Conservation (phyloP, 2,888 invertebrate species). For the Hetaerina titia region DNA sequence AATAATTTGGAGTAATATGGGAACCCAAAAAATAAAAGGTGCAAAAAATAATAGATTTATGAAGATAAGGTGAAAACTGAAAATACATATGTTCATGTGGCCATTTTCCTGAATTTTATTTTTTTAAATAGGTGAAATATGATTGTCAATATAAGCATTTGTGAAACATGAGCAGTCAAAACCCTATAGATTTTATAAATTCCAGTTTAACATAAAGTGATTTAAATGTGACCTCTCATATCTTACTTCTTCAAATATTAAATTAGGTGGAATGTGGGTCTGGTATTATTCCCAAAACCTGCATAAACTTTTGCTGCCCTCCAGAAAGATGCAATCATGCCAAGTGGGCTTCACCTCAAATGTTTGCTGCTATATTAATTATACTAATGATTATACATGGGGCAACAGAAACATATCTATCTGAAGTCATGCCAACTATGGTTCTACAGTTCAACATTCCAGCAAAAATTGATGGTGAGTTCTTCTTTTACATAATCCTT, state of each 20-base stretch:
- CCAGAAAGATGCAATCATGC: constrained; percentile 55
- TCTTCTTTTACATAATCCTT: background rate
- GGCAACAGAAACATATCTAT: constrained; percentile 43
- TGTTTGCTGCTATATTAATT: background rate
- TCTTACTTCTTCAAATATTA: background rate
- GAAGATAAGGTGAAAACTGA: background rate
- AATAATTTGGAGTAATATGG: too few relatives aligned
- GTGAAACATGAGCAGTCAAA: background rate
- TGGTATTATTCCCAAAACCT: constrained; percentile 18
- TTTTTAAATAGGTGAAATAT: background rate
- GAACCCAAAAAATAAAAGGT: too few relatives aligned
- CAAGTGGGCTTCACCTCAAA: constrained; percentile 52
- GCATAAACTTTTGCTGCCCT: constrained; percentile 48
- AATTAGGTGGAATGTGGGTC: constrained; percentile 53
- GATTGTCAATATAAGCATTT: background rate
- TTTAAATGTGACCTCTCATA: background rate
- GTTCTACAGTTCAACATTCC: constrained; percentile 40
- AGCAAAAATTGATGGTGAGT: background rate
- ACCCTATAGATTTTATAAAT: background rate
- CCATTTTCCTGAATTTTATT: background rate
- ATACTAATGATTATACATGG: constrained; percentile 40
- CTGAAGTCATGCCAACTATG: constrained; percentile 44
- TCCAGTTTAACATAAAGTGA: background rate
- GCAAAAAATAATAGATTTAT: too few relatives aligned
- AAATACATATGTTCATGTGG: background rate